phyloP scores from a whole-genome alignment of 2,797 vertebrate genomes.

The Toxotes lorentzi region DNA sequence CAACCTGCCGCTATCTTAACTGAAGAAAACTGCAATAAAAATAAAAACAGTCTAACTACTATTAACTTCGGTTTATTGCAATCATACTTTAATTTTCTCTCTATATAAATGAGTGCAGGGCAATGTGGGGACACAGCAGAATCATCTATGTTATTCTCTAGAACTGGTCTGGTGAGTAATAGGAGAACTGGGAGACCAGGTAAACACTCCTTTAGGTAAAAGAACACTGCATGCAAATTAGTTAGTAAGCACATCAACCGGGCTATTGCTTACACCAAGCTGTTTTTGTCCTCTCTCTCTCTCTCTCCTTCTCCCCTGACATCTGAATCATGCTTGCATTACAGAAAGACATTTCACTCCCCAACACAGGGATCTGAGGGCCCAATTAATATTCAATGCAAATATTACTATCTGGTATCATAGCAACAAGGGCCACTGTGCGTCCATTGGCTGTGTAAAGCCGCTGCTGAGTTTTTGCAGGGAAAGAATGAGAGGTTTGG shows the following conservation, averaged over 20 bases:
- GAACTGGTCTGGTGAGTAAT: slow-evolving; percentile 55
- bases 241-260: slow-evolving; percentile 19
- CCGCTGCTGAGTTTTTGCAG: slow-evolving; percentile 56
- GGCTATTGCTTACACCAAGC: neutral
- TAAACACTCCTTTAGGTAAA: slow-evolving; percentile 59
- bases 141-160: slow-evolving; percentile 29
- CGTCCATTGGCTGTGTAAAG: slow-evolving; percentile 57
- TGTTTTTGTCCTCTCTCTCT: slow-evolving; percentile 2
- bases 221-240: slow-evolving; percentile 49
- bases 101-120: slow-evolving; percentile 28
- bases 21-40: neutral
- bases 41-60: neutral
- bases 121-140: slow-evolving; percentile 30
- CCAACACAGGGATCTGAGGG: slow-evolving; percentile 56
- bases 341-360: slow-evolving; percentile 67
- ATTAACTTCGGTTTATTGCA: slow-evolving; percentile 25
- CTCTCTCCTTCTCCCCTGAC: slow-evolving; percentile 42
- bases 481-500: slow-evolving; percentile 41
- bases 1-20: neutral
- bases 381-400: slow-evolving; percentile 84
- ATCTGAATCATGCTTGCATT: slow-evolving; percentile 57
- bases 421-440: slow-evolving; percentile 81
- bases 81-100: slow-evolving; percentile 26
- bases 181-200: slow-evolving; percentile 49
- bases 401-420: slow-evolving; percentile 82